These are phyloP conservation scores for Drosophila athabasca DNA, from an alignment of 1,140 invertebrate species.

Conservation along the genomic window DNA sequence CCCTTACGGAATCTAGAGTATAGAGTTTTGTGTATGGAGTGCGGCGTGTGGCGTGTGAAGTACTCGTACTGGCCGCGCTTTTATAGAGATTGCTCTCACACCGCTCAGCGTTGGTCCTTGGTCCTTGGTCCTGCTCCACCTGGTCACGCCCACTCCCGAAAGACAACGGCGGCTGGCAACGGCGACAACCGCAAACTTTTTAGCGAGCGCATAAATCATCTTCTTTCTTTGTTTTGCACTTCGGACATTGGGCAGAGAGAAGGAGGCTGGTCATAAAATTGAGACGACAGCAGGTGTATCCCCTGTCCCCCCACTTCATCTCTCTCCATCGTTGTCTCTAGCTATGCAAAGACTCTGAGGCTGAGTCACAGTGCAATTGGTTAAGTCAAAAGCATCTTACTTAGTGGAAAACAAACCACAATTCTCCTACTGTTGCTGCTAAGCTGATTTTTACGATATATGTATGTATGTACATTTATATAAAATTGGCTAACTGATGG, in stretches of 20 bases:
- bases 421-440: no score
- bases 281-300: conserved; percentile 27
- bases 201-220: conserved; percentile 45
- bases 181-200: conserved; percentile 33
- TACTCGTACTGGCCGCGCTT: no score
- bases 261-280: conserved; percentile 46
- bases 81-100: no score
- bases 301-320: not conserved
- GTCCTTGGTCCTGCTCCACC: conserved; percentile 3
- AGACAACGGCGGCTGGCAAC: conserved; percentile 4
- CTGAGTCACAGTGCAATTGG: no score
- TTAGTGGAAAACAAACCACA: no score
- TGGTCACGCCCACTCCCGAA: conserved; percentile 23
- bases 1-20: not conserved
- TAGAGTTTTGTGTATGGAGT: not conserved
- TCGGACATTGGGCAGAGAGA: conserved; percentile 37
- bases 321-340: no score
- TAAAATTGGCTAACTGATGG: no score
- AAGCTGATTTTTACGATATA: no score
- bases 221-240: conserved; percentile 43
- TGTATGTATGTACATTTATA: no score
- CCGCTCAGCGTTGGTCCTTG: no score
- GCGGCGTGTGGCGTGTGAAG: not conserved
- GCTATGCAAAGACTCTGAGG: no score
- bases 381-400: no score